A percentile compares a stretch with the other conserved stretches of the same genome.
phyloP scores from a whole-genome alignment of 1,140 invertebrate genomes.

The Leptinotarsa texana region DNA sequence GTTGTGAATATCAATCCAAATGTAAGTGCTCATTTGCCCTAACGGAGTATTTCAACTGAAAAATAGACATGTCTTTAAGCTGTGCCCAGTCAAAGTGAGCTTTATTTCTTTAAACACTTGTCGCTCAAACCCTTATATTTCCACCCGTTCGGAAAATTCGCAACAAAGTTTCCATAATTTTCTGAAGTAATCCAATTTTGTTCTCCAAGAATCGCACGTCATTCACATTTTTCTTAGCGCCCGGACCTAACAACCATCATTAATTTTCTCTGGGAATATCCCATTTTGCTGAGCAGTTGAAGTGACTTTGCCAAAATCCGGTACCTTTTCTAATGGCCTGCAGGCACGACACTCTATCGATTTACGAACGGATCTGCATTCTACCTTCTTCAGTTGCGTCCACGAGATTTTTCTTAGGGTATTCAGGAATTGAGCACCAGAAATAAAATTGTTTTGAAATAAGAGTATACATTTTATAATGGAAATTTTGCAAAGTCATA shows the following conservation, averaged over 20 bases:
- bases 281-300: neutral
- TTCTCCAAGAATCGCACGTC: neutral
- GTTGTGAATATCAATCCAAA: no score
- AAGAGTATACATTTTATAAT: no score
- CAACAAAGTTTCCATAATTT: neutral
- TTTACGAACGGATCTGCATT: neutral
- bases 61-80: no score
- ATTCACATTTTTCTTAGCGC: neutral
- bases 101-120: no score
- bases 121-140: neutral
- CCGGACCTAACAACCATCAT: constrained; percentile 2
- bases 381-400: neutral
- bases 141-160: neutral
- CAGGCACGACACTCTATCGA: constrained; percentile 3
- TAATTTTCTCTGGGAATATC: neutral
- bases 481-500: no score
- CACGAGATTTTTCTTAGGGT: neutral
- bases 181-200: neutral
- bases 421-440: no score
- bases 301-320: constrained; percentile 2
- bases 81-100: no score
- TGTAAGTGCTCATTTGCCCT: no score
- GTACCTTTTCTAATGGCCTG: neutral
- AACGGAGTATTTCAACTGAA: no score
- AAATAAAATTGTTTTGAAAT: no score